Evolutionary conservation across 2,888 invertebrate genomes (phyloP), one percentile per base, ranked within the genome.

Genomic region (Mesochorus sp.): DNA sequence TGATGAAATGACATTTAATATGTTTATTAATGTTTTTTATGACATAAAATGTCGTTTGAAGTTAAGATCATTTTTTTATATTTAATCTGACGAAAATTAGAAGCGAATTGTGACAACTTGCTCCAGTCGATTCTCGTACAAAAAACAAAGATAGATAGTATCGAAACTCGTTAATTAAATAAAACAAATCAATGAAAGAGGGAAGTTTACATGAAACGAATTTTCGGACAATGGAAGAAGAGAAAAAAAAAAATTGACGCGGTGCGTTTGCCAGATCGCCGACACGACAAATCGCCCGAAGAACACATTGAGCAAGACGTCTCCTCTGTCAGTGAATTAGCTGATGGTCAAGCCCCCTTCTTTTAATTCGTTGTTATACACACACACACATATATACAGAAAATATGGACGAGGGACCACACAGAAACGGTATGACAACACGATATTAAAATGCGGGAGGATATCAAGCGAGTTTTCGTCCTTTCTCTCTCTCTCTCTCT

Each of bases 251-350:
- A 49, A 37, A 37, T 37, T 31, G 39, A 19, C 8, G n/a, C 1
- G n/a, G 34, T 19, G 10, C 24, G 66, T 44, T 44, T 53, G 28
- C 66, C 26, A 12, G 55, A 14, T 12, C 31, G 76, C 31, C 51
- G 51, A 61, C 47, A 53, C 61, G 77, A 78, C 74, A 70, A 78
- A 66, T 74, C 5, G 37, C 70, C 53, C 51, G 51, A 37, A 64
- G 62, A 64, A 70, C n/a, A n/a, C n/a, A n/a, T 59, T 42, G 44
- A 74, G 64, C 64, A 53, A 71, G 74, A 71, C 53, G 64, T 70
- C 66, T 61, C 28, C 37, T 37, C 70, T 71, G 78, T 79, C 78
- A 66, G 75, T 75, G 61, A 79, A 79, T 79, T 75, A 71, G 74
- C 78, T 64, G 74, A 61, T 64, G 66, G 66, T 75, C 24, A 57